A percentile compares a stretch with the other conserved stretches of the same genome.
These are phyloP conservation scores for Neoniphon sammara DNA, from an alignment of 2,797 vertebrate species.

Conservation along the genomic window DNA sequence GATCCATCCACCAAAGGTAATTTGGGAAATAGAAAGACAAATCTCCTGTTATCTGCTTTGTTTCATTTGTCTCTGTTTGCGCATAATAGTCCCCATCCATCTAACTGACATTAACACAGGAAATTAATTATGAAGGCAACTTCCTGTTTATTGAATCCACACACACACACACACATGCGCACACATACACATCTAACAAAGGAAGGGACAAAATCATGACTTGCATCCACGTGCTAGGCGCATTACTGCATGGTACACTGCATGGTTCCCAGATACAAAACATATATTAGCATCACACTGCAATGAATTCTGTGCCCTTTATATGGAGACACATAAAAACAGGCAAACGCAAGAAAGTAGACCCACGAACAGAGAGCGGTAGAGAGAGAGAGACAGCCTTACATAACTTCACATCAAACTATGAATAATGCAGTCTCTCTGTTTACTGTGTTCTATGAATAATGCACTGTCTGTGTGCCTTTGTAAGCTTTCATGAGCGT, in stretches of 20 bases:
- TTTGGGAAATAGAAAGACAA: conserved; percentile 44
- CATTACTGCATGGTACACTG: conserved; percentile 21
- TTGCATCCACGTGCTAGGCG: conserved; percentile 23
- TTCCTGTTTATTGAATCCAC: conserved; percentile 69
- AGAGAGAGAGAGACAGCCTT: conserved; percentile 35
- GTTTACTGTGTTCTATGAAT: conserved; percentile 58
- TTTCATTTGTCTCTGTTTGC: conserved; percentile 57
- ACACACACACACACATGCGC: conserved; percentile 32
- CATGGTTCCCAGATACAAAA: not conserved
- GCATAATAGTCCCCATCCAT: conserved; percentile 67
- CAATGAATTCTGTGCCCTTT: conserved; percentile 14
- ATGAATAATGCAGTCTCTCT: conserved; percentile 65
- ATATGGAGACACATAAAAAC: conserved; percentile 4
- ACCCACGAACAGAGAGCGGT: not conserved
- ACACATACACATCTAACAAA: conserved; percentile 19
- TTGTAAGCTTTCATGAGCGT: not conserved
- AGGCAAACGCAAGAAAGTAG: not conserved
- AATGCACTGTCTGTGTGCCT: conserved; percentile 38
- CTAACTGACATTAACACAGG: conserved; percentile 65
- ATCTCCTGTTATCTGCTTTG: conserved; percentile 47
- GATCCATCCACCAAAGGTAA: conserved; percentile 44
- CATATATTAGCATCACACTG: conserved; percentile 3
- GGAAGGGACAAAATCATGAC: conserved; percentile 21
- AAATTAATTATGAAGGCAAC: conserved; percentile 76
- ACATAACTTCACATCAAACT: conserved; percentile 56